Evolutionary conservation across 2,797 vertebrate species (phyloP).

Genomic region (Neostethus bicornis): DNA sequence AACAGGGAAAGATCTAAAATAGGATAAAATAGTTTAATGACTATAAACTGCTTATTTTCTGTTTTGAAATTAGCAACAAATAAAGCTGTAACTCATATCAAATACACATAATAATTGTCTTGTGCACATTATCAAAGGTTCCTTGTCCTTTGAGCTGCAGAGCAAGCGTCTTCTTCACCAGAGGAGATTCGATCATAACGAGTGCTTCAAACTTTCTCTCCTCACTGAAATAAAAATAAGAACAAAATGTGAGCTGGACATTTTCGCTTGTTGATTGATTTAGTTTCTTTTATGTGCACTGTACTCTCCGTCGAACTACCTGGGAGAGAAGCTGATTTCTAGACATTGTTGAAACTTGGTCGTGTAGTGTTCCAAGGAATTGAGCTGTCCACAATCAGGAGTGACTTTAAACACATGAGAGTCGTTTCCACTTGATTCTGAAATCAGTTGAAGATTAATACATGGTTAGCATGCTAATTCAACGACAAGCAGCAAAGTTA

Average conservation of each 20-base stretch:
- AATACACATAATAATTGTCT: constrained; percentile 5
- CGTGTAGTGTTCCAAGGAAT: constrained; percentile 45
- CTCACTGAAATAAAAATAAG: constrained; percentile 70
- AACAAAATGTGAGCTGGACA: not conserved
- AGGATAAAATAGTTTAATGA: too few species aligned
- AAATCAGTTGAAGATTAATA: constrained; percentile 7
- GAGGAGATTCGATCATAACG: constrained; percentile 78
- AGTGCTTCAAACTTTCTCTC: constrained; percentile 68
- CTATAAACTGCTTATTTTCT: too few species aligned
- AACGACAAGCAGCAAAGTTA: not conserved
- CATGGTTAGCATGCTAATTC: not conserved
- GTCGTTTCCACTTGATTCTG: constrained; percentile 54
- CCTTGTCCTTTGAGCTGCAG: constrained; percentile 80
- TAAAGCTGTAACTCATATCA: constrained; percentile 1
- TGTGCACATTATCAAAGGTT: constrained; percentile 67
- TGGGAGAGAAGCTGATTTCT: constrained; percentile 87
- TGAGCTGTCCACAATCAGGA: constrained; percentile 81
- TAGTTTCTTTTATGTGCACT: not conserved
- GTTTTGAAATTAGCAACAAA: not conserved
- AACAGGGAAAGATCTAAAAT: too few species aligned
- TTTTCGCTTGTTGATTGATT: not conserved
- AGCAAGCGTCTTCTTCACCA: constrained; percentile 79
- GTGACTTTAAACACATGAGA: constrained; percentile 76
- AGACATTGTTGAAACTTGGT: constrained; percentile 69
- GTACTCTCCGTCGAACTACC: constrained; percentile 66